A percentile compares a stretch with the other conserved stretches of the same genome.
phyloP scores from a whole-genome alignment of 2,888 invertebrate genomes.

The Nebria brevicollis region DNA sequence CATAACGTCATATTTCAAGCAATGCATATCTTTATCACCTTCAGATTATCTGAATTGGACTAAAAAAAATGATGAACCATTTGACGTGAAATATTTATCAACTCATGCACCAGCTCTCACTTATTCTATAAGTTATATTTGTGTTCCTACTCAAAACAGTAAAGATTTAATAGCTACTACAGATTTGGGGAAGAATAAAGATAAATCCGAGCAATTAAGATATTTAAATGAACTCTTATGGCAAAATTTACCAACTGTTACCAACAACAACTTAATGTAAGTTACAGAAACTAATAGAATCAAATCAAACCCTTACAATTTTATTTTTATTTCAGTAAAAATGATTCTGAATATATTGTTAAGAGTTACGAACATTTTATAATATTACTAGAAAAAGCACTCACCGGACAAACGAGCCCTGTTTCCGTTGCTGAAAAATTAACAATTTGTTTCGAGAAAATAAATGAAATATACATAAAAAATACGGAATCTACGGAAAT shows the following conservation, averaged over 20 bases:
- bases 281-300: neutral
- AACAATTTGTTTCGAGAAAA: slow-evolving; percentile 46
- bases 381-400: slow-evolving; percentile 47
- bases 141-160: slow-evolving; percentile 34
- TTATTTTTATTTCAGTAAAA: slow-evolving; percentile 49
- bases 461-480: slow-evolving; percentile 47
- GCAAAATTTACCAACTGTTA: slow-evolving; percentile 69
- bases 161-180: slow-evolving; percentile 60
- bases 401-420: slow-evolving; percentile 25
- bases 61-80: slow-evolving; percentile 10
- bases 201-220: slow-evolving; percentile 65
- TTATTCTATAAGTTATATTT: slow-evolving; percentile 31
- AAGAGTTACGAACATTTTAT: slow-evolving; percentile 50
- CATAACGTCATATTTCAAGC: slow-evolving; percentile 32
- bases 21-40: slow-evolving; percentile 26
- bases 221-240: slow-evolving; percentile 68
- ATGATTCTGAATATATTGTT: slow-evolving; percentile 51
- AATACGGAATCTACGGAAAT: slow-evolving; percentile 42
- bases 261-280: slow-evolving; percentile 56
- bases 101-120: slow-evolving; percentile 31
- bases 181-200: slow-evolving; percentile 65
- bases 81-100: slow-evolving; percentile 9
- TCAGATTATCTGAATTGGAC: slow-evolving; percentile 15
- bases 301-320: too few relatives aligned
- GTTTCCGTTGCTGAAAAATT: slow-evolving; percentile 24